A percentile compares a stretch with the other conserved stretches of the same genome.
Evolutionary conservation across 2,113 vertebrate genomes (phyloP).

Genomic region (Dromas ardeola): DNA sequence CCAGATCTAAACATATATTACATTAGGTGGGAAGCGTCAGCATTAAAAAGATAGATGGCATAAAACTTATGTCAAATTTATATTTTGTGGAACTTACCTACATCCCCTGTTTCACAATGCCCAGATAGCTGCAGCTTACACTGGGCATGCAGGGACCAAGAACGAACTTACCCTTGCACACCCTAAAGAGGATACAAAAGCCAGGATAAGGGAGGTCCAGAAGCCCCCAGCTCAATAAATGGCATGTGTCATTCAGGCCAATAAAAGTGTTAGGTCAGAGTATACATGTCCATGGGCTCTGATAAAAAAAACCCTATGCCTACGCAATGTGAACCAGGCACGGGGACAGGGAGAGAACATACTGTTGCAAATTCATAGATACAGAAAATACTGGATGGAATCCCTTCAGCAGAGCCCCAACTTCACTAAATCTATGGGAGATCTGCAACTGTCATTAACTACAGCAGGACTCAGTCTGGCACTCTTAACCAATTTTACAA

Average conservation of each 20-base stretch:
- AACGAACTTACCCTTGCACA: neutral
- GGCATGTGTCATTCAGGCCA: neutral
- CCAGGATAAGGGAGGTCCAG: neutral
- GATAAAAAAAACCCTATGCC: neutral
- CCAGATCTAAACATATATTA: neutral
- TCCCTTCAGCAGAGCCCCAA: neutral
- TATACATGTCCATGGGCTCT: neutral
- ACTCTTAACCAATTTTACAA: neutral
- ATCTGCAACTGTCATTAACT: neutral
- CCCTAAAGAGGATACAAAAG: neutral
- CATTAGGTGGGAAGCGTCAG: neutral
- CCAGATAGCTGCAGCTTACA: neutral
- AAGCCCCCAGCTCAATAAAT: neutral
- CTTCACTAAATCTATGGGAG: neutral
- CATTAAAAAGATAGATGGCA: neutral
- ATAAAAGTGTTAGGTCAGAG: neutral
- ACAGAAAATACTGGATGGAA: neutral
- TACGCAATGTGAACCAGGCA: neutral
- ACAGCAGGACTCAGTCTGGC: neutral
- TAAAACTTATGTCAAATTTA: neutral
- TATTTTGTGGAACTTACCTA: neutral
- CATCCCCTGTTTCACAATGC: neutral
- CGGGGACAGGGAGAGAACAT: neutral
- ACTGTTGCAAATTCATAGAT: neutral
- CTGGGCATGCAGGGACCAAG: neutral